phyloP scores from a whole-genome alignment of 1,140 invertebrate species.

The Medauroidea extradentata region DNA sequence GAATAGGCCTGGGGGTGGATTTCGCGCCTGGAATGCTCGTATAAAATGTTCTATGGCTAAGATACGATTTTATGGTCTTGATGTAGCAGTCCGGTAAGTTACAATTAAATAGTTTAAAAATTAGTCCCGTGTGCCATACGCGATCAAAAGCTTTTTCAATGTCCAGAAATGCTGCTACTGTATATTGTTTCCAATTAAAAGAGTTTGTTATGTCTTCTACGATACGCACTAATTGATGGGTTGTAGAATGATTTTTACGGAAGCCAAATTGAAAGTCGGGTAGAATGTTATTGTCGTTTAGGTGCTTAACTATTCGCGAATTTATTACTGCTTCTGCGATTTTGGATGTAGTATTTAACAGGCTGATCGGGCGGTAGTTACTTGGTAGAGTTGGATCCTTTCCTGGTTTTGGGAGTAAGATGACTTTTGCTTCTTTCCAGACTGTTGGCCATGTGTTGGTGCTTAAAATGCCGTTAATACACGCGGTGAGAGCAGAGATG shows the following conservation, averaged over 20 bases:
- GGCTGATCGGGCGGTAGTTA: too few relatives aligned
- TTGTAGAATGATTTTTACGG: slow-evolving; percentile 13
- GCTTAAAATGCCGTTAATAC: slow-evolving; percentile 20
- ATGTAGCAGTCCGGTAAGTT: slow-evolving; percentile 22
- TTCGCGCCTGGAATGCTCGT: not conserved
- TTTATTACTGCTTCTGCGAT: too few relatives aligned
- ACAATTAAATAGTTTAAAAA: too few relatives aligned
- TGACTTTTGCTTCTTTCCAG: slow-evolving; percentile 23
- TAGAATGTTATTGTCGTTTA: slow-evolving; percentile 13
- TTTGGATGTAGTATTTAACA: too few relatives aligned
- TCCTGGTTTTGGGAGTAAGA: slow-evolving; percentile 20
- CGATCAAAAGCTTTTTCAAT: slow-evolving; percentile 36
- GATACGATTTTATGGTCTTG: slow-evolving; percentile 21
- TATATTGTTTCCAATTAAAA: slow-evolving; percentile 27
- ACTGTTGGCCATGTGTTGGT: slow-evolving; percentile 12
- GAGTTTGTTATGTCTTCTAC: not conserved
- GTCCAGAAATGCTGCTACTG: slow-evolving; percentile 30
- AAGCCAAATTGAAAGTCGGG: slow-evolving; percentile 22
- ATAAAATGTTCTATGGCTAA: not conserved
- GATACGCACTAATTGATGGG: not conserved
- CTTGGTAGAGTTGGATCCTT: too few relatives aligned
- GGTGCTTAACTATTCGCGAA: not conserved
- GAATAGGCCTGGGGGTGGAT: not conserved
- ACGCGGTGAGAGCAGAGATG: slow-evolving; percentile 5
- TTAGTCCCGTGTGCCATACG: too few relatives aligned